Percentiles rank a stretch among this genome's conserved stretches.
Evolutionary conservation across 2,797 vertebrate genomes (phyloP).

Genomic region (Sphenopsis melanotis): DNA sequence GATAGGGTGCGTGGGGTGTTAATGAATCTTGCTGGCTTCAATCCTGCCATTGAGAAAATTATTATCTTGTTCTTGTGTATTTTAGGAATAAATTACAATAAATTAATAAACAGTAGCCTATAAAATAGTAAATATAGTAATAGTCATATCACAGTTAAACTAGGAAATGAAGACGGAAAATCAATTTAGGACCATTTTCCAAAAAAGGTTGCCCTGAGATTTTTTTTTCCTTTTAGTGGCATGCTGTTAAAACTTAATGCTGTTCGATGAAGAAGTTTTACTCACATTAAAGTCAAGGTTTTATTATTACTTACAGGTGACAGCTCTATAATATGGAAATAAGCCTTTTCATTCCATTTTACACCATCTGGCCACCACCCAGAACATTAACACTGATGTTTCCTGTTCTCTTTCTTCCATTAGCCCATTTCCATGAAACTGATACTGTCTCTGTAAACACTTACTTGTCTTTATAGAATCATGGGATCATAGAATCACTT

Average conservation of each 20-base stretch:
- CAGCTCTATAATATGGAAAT: background rate
- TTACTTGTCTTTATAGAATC: background rate
- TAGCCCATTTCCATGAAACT: background rate
- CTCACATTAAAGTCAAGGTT: background rate
- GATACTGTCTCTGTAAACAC: background rate
- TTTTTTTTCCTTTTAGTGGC: background rate
- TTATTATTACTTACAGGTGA: background rate
- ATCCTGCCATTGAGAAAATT: background rate
- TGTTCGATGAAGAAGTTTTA: background rate
- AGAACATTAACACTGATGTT: background rate
- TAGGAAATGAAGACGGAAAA: background rate
- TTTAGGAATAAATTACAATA: background rate
- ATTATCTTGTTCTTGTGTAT: background rate
- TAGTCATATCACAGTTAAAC: background rate
- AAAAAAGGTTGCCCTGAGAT: background rate
- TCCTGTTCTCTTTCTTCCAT: background rate
- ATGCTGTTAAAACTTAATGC: background rate
- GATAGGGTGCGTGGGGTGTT: background rate
- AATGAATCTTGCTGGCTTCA: background rate
- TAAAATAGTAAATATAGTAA: background rate
- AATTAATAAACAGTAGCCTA: background rate
- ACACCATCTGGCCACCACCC: rapidly evolving
- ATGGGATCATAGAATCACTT: background rate
- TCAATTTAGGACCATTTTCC: background rate
- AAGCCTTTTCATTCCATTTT: background rate